Percentiles rank a stretch among this genome's conserved stretches.
Conservation (phyloP, 2,888 invertebrate genomes). For the Auanema freiburgensis region DNA sequence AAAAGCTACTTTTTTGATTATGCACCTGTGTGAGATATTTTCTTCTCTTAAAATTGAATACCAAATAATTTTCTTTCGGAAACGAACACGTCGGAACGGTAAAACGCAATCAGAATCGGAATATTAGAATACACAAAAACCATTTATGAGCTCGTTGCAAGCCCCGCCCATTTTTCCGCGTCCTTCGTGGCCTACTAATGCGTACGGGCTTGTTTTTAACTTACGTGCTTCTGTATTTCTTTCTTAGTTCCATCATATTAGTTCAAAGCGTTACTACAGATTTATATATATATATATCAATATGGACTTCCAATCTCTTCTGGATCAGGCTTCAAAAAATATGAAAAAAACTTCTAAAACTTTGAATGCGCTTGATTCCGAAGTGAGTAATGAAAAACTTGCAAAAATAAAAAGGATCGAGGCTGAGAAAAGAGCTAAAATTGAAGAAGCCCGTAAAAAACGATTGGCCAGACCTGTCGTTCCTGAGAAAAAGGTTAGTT, state of each 20-base stretch:
- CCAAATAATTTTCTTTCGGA: no score
- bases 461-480: constrained; percentile 6
- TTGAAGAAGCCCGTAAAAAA: constrained; percentile 6
- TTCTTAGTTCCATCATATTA: background rate
- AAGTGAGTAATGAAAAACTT: constrained; percentile 31
- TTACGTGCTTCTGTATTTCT: background rate
- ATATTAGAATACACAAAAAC: no score
- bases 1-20: no score
- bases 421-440: constrained; percentile 12
- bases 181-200: no score
- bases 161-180: no score
- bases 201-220: background rate
- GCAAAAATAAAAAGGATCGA: constrained; percentile 7
- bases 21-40: no score
- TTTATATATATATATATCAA: no score
- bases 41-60: no score
- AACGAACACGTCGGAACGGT: no score
- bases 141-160: no score
- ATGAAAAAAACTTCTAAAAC: constrained; percentile 29
- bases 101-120: no score
- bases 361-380: constrained; percentile 26
- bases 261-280: no score
- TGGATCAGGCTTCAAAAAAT: constrained; percentile 37
- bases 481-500: constrained; percentile 16
- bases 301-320: constrained; percentile 42